Evolutionary conservation across 2,113 vertebrate genomes (phyloP), one percentile per base, ranked within the genome.

Genomic region (Scomber japonicus): DNA sequence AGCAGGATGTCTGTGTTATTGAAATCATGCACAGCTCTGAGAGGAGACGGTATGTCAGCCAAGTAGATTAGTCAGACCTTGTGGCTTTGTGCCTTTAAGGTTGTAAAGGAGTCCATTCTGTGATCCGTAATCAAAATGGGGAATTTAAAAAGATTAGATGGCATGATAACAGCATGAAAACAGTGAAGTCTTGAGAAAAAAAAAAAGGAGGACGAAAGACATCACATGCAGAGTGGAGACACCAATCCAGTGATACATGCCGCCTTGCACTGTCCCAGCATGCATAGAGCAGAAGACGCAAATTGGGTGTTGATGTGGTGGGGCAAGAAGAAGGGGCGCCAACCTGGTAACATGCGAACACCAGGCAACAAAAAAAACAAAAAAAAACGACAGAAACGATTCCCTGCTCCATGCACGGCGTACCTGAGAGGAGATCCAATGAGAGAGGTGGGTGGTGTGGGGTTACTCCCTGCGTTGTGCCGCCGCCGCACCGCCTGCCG

Each of bases 371-470:
- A 30, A 51, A 40, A 68, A 24, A 48, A 40, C 27, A 46, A 61
- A 30, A 51, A 40, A 68, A 24, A 48, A 40, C 35, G 50, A 65
- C 44, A 53, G 83, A 71, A 11, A 67, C 1, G 57, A 60, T n/a
- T 56, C 57, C 49, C 71, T 17, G 72, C 76, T 85, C 93, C 94
- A 86, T 95, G 92, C 92, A 94, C 93, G 94, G 87, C 94, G 80
- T 98, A 99, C 98, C 98, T 99, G 94, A 98, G 97, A 91, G 98
- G 98, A 87, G 98, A 98, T 96, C 98, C 98, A 93, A 99, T 96
- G 95, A 99, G 97, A 89, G 98, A 98, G 89, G 97, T 93, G 91
- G 97, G 97, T 91, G 98, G 98, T 92, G 97, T 97, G 92, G 98
- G 97, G 96, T 98, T 99, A 96, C 97, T 99, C 93, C 98, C 98